A percentile compares a stretch with the other conserved stretches of the same genome.
These are phyloP conservation scores for Megathymus violae DNA, from an alignment of 1,140 invertebrate species.

Conservation along the genomic window DNA sequence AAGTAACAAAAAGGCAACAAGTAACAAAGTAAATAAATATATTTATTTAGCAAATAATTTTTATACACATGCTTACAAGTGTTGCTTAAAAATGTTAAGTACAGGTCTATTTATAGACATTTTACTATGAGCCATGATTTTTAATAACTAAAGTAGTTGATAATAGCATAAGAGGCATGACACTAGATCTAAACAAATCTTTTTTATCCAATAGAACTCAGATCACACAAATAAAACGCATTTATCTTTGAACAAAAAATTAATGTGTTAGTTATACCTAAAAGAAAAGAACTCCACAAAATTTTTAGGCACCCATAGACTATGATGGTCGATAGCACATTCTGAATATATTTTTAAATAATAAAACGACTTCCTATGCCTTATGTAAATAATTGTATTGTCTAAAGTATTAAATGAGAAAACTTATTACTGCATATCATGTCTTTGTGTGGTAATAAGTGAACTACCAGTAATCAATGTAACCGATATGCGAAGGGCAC, in stretches of 20 bases:
- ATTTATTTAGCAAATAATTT: conserved; percentile 9
- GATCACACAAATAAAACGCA: conserved; percentile 14
- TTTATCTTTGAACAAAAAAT: conserved; percentile 6
- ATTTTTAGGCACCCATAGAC: too few relatives aligned
- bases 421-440: too few relatives aligned
- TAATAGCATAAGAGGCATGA: conserved; percentile 10
- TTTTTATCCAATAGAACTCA: conserved; percentile 18
- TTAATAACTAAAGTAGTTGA: conserved; percentile 2
- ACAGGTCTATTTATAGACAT: conserved; percentile 8
- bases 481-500: too few relatives aligned
- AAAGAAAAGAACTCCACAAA: too few relatives aligned
- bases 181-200: conserved; percentile 3
- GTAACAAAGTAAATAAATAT: conserved; percentile 1
- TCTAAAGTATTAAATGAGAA: too few relatives aligned
- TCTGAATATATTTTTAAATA: too few relatives aligned
- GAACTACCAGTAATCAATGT: too few relatives aligned
- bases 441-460: too few relatives aligned
- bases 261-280: too few relatives aligned
- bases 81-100: neutral
- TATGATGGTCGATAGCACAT: too few relatives aligned
- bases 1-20: conserved; percentile 10
- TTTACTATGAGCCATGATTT: conserved; percentile 2
- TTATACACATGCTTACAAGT: neutral
- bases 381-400: too few relatives aligned
- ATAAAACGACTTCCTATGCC: too few relatives aligned